These are phyloP conservation scores for Dryobates pubescens DNA, from an alignment of 2,797 vertebrate genomes.

Conservation along the genomic window DNA sequence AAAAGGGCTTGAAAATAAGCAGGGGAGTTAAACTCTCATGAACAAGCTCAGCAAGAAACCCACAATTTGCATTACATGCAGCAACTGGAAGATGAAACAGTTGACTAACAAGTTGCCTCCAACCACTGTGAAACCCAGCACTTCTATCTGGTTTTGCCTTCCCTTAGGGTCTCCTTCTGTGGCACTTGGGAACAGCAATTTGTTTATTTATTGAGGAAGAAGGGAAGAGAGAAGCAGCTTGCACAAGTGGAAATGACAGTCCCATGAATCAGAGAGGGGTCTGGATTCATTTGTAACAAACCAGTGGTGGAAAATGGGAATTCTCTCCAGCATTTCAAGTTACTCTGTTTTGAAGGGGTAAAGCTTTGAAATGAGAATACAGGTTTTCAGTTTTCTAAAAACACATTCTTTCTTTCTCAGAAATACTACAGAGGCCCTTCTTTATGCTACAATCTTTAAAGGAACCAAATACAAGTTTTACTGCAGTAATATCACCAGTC, in stretches of 20 bases:
- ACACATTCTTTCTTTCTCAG: neutral
- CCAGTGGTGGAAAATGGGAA: neutral
- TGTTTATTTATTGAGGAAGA: constrained; percentile 7
- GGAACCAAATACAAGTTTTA: neutral
- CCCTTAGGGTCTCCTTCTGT: neutral
- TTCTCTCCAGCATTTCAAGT: neutral
- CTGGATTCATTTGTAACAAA: neutral
- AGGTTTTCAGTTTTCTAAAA: neutral
- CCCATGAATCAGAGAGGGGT: constrained; percentile 11
- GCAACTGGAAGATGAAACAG: neutral
- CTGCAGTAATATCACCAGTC: neutral
- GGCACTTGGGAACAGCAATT: neutral
- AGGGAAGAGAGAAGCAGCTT: neutral
- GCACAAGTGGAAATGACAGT: constrained; percentile 18
- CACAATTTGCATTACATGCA: neutral
- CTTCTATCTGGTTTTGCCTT: constrained; percentile 32
- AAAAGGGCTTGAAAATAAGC: neutral
- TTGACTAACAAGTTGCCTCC: neutral
- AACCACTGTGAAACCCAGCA: neutral
- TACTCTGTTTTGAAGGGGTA: neutral
- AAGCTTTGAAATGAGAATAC: constrained; percentile 7
- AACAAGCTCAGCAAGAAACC: neutral
- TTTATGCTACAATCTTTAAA: neutral
- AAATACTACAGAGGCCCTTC: neutral
- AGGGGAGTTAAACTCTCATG: neutral